Evolutionary conservation across 2,888 invertebrate species (phyloP).

Genomic region (Synanthedon myopaeformis): DNA sequence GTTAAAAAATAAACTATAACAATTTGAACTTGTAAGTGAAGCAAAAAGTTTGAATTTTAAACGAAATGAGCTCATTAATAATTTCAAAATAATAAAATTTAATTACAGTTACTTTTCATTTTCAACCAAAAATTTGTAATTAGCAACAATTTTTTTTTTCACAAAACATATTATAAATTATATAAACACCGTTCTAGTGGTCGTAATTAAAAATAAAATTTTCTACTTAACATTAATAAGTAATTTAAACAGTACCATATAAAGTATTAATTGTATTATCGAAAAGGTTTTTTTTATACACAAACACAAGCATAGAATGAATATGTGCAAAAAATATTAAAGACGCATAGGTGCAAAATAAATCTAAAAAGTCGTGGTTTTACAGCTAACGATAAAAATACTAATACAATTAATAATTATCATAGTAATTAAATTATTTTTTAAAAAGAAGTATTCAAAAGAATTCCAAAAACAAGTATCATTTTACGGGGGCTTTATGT

Average conservation of each 20-base stretch:
- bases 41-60: no score
- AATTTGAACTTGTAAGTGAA: no score
- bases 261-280: background rate
- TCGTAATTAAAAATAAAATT: constrained; percentile 11
- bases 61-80: no score
- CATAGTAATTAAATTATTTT: constrained; percentile 1
- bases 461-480: no score
- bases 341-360: constrained; percentile 2
- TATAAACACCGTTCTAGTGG: background rate
- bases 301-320: background rate
- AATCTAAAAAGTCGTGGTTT: constrained; percentile 1
- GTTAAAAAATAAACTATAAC: no score
- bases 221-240: constrained; percentile 15
- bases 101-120: no score
- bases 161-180: no score
- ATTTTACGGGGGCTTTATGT: no score
- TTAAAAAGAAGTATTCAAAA: no score
- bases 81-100: no score
- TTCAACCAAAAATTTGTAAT: no score
- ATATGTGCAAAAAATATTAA: background rate
- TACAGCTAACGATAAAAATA: constrained; percentile 3
- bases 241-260: constrained; percentile 1
- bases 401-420: constrained; percentile 1
- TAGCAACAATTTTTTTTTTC: no score
- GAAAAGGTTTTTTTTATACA: background rate